Evolutionary conservation across 2,888 invertebrate species (phyloP).

Genomic region (Cataglyphis rosenhaueri): DNA sequence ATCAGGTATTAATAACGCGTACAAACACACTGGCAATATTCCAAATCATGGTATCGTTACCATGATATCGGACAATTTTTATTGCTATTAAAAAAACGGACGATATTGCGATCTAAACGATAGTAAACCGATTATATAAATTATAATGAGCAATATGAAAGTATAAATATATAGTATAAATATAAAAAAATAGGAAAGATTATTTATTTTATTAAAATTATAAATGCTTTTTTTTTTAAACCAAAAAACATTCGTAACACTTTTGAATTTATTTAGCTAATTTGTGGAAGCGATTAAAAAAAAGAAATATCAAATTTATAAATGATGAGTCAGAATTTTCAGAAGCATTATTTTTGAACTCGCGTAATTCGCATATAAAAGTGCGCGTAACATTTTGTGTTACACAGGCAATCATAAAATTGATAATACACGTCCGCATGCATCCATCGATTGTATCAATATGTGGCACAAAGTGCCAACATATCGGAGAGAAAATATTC

Average conservation of each 20-base stretch:
- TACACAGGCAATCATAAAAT: background rate
- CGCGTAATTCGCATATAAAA: background rate
- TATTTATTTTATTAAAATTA: background rate
- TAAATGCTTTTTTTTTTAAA: background rate
- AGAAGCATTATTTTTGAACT: background rate
- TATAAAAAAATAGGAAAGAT: background rate
- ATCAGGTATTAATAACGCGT: background rate
- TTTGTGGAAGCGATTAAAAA: no score
- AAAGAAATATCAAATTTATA: background rate
- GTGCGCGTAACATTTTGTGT: background rate
- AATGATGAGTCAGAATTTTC: background rate
- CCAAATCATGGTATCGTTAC: background rate
- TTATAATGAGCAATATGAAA: background rate
- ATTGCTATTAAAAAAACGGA: background rate
- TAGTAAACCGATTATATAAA: background rate
- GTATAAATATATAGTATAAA: background rate
- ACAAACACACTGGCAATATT: background rate
- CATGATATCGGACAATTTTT: slow-evolving; percentile 4
- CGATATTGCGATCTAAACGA: background rate
- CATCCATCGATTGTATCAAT: background rate
- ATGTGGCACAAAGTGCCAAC: background rate
- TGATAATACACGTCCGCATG: background rate
- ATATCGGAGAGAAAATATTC: background rate
- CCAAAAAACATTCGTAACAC: no score
- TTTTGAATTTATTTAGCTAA: no score